phyloP scores from a whole-genome alignment of 2,113 vertebrate genomes.

The Ptilonorhynchus violaceus region DNA sequence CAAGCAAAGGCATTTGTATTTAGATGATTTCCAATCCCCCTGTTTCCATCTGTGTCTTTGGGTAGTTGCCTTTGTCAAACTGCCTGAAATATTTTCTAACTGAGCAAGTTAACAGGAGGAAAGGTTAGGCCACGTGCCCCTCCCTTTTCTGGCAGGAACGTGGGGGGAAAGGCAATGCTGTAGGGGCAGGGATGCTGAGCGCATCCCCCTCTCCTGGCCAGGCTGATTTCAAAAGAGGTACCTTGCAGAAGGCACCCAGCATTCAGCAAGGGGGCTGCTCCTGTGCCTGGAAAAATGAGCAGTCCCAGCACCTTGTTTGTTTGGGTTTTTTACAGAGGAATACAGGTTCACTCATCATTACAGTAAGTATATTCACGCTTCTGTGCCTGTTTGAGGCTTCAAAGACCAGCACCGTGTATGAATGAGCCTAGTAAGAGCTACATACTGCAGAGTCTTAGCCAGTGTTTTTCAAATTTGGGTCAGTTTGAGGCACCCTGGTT shows the following conservation, averaged over 20 bases:
- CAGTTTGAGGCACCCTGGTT: background rate
- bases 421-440: conserved; percentile 30
- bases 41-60: background rate
- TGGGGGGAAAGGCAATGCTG: background rate
- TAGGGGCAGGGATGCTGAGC: rapidly evolving
- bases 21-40: background rate
- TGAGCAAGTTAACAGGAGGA: background rate
- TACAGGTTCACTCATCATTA: conserved; percentile 44
- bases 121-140: rapidly evolving
- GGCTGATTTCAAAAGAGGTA: background rate
- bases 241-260: background rate
- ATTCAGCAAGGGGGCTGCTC: background rate
- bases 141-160: background rate
- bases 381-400: background rate
- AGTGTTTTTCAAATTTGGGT: background rate
- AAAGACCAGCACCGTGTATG: background rate
- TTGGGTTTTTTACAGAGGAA: background rate
- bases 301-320: background rate
- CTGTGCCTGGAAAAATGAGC: background rate
- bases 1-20: background rate
- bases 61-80: background rate
- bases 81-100: background rate
- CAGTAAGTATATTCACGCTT: background rate
- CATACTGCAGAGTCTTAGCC: background rate
- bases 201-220: background rate